phyloP scores from a whole-genome alignment of 2,888 invertebrate species.

The Galeruca laticollis region DNA sequence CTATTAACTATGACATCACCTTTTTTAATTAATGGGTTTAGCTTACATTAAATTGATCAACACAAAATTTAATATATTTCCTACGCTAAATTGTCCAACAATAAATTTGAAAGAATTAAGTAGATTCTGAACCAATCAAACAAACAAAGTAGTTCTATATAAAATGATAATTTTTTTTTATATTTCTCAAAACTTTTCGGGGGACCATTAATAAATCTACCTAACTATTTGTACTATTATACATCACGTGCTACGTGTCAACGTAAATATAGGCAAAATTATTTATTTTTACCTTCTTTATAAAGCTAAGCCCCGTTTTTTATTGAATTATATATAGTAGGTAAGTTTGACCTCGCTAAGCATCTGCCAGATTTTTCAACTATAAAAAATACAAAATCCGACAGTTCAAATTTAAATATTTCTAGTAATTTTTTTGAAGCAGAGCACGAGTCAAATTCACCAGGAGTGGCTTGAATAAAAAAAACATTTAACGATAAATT shows the following conservation, averaged over 20 bases:
- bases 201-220: too few relatives aligned
- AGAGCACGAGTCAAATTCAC: conserved; percentile 33
- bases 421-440: conserved; percentile 27
- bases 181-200: too few relatives aligned
- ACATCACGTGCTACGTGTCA: conserved; percentile 16
- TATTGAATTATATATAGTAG: conserved; percentile 14
- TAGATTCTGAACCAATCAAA: too few relatives aligned
- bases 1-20: too few relatives aligned
- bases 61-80: too few relatives aligned
- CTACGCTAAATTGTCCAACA: too few relatives aligned
- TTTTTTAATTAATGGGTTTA: too few relatives aligned
- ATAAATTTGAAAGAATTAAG: too few relatives aligned
- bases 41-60: too few relatives aligned
- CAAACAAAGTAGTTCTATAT: too few relatives aligned
- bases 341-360: conserved; percentile 21
- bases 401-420: conserved; percentile 37
- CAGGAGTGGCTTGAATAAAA: not conserved
- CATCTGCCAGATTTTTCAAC: conserved; percentile 33
- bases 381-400: conserved; percentile 29
- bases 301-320: not conserved
- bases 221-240: not conserved
- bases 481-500: not conserved
- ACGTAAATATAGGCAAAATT: not conserved
- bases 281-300: conserved; percentile 8
- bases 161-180: too few relatives aligned